These are phyloP conservation scores for Hypsibius dujardini DNA, from an alignment of 1,140 invertebrate species.

Conservation along the genomic window DNA sequence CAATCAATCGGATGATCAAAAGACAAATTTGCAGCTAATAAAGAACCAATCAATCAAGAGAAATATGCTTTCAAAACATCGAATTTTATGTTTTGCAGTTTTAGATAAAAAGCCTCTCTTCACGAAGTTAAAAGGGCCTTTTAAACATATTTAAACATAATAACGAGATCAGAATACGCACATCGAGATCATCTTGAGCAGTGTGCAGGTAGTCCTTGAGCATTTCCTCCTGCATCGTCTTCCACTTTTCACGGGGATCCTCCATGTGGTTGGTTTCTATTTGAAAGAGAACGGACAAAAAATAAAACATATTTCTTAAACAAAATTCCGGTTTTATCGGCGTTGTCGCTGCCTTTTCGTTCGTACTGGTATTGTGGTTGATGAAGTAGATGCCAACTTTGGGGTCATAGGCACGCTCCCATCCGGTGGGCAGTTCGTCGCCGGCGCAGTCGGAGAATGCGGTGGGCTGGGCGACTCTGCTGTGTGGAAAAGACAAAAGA, in stretches of 20 bases:
- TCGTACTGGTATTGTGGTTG: conserved; percentile 86
- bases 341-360: conserved; percentile 19
- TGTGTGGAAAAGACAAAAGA: conserved; percentile 34
- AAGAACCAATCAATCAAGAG: too few relatives aligned
- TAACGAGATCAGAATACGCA: conserved; percentile 31
- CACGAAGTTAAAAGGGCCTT: too few relatives aligned
- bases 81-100: too few relatives aligned
- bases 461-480: conserved; percentile 81
- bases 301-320: not conserved
- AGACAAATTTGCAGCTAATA: too few relatives aligned
- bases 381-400: conserved; percentile 87
- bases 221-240: conserved; percentile 84
- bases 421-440: conserved; percentile 83
- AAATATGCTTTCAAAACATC: too few relatives aligned
- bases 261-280: conserved; percentile 82
- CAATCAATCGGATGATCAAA: too few relatives aligned
- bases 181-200: conserved; percentile 78
- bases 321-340: not conserved
- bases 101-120: too few relatives aligned
- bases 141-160: too few relatives aligned
- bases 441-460: conserved; percentile 92
- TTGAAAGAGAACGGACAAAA: conserved; percentile 30
- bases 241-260: conserved; percentile 85
- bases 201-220: conserved; percentile 81
- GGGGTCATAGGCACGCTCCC: conserved; percentile 83